Percentiles rank a stretch among this genome's conserved stretches.
These are phyloP conservation scores for Gymnoscopelus braueri DNA, from an alignment of 2,797 vertebrate genomes.

Conservation along the genomic window DNA sequence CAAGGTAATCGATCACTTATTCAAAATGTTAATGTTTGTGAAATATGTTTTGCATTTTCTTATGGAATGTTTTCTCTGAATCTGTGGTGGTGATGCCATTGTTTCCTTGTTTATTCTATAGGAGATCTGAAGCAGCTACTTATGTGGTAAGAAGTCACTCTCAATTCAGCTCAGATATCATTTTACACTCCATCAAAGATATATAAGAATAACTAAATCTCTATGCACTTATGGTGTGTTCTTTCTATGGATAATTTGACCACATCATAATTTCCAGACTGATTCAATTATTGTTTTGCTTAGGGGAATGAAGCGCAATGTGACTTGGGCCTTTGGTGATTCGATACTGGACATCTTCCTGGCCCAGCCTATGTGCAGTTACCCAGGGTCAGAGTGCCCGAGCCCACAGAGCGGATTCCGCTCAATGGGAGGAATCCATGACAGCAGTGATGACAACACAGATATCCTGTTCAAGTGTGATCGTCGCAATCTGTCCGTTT, in stretches of 20 bases:
- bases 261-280: background rate
- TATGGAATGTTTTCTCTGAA: background rate
- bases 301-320: conserved; percentile 82
- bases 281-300: conserved; percentile 30
- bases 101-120: conserved; percentile 49
- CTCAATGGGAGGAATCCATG: conserved; percentile 1
- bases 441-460: conserved; percentile 1
- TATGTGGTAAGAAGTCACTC: conserved; percentile 78
- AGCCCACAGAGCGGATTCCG: conserved; percentile 33
- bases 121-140: conserved; percentile 86
- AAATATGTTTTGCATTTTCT: background rate
- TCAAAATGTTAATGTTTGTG: background rate
- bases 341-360: conserved; percentile 77
- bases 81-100: background rate
- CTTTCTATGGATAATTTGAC: background rate
- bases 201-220: conserved; percentile 6
- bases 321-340: conserved; percentile 81
- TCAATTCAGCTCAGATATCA: background rate
- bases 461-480: conserved; percentile 64
- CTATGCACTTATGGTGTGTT: background rate
- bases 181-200: background rate
- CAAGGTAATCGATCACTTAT: conserved; percentile 66
- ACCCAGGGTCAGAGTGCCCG: conserved; percentile 66
- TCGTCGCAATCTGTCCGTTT: conserved; percentile 53
- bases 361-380: conserved; percentile 51